These are phyloP conservation scores for Chironomus tepperi DNA, from an alignment of 1,140 invertebrate genomes.

Conservation along the genomic window DNA sequence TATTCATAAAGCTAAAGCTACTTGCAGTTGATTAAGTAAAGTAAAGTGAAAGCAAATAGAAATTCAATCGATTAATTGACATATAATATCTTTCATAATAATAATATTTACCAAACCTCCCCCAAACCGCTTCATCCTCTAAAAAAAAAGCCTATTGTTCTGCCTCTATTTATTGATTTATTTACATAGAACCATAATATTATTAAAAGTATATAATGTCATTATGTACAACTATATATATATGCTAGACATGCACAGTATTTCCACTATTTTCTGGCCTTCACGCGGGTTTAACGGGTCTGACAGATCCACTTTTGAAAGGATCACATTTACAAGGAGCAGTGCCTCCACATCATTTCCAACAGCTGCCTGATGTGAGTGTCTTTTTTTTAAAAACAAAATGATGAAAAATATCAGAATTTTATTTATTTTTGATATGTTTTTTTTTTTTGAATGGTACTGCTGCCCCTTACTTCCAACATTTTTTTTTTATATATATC, in stretches of 20 bases:
- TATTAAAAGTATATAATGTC: constrained; percentile 8
- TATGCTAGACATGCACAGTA: constrained; percentile 38
- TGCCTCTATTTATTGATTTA: not conserved
- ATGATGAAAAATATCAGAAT: not conserved
- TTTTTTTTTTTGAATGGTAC: constrained; percentile 10
- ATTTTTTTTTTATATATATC: not conserved
- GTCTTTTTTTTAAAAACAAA: constrained; percentile 29
- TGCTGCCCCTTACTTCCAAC: not conserved
- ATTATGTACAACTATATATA: constrained; percentile 2
- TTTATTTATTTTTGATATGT: constrained; percentile 16
- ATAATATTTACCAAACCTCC: too few species aligned
- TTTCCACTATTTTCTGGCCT: constrained; percentile 42
- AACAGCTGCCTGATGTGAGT: constrained; percentile 42
- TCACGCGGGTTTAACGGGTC: constrained; percentile 51
- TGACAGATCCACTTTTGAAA: constrained; percentile 63
- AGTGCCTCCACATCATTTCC: constrained; percentile 65
- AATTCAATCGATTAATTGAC: not conserved
- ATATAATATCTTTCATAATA: not conserved
- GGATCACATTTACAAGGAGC: constrained; percentile 68
- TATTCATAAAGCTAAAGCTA: too few species aligned
- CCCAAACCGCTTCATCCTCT: too few species aligned
- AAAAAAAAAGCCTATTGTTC: too few species aligned
- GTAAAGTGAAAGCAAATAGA: not conserved
- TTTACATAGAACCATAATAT: not conserved
- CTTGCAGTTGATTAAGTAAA: not conserved